A percentile compares a stretch with the other conserved stretches of the same genome.
Conservation (phyloP, 2,797 vertebrate genomes). For the Phoeniculus purpureus region DNA sequence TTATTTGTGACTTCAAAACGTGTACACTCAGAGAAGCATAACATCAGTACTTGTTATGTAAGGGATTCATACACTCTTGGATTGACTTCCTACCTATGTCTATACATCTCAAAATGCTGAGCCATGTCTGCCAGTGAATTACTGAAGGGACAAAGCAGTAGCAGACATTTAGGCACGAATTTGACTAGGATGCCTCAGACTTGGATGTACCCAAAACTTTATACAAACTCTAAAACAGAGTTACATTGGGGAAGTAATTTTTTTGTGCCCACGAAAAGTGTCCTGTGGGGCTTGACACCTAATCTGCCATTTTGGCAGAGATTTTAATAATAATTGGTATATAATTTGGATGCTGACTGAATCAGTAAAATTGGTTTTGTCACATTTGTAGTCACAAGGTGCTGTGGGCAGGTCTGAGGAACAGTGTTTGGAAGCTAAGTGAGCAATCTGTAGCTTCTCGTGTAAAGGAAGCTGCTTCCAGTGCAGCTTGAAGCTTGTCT, state of each 20-base stretch:
- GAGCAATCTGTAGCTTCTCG: background rate
- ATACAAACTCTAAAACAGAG: background rate
- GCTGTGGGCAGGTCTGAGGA: background rate
- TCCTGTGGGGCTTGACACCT: background rate
- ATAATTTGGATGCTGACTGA: background rate
- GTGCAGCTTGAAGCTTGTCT: background rate
- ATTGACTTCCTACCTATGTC: constrained; percentile 4
- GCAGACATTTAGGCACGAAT: background rate
- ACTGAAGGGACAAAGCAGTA: background rate
- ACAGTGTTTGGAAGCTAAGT: background rate
- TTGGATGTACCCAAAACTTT: background rate
- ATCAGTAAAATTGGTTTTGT: background rate
- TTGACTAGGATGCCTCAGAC: background rate
- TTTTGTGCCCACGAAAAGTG: background rate
- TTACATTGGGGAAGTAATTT: background rate
- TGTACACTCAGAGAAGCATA: background rate
- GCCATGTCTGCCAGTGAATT: constrained; percentile 1
- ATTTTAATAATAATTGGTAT: background rate
- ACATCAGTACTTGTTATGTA: background rate
- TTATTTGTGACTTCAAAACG: background rate
- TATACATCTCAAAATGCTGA: background rate
- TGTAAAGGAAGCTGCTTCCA: background rate
- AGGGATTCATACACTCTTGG: background rate
- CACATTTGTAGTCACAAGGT: background rate
- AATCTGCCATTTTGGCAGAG: background rate